Base-by-base conservation (phyloP, 2,113 vertebrate species). In the Penelope pileata region DNA sequence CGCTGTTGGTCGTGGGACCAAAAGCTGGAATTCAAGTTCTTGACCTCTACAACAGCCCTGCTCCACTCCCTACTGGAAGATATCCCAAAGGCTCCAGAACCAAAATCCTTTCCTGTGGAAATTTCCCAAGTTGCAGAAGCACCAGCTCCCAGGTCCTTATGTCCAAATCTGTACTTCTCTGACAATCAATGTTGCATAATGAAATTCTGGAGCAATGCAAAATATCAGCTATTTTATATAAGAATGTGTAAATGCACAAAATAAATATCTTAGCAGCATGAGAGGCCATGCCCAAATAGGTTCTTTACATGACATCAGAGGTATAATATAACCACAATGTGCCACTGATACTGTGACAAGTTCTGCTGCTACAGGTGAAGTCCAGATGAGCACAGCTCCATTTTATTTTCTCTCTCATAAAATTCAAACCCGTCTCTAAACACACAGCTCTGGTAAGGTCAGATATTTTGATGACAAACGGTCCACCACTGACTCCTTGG, bases 371-470 rank as follows among this genome's bases (percentile, higher is more conserved):
- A 11, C 42, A 85, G 24, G 21, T 67, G 72, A 13, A 88, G 36
- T 40, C 32, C 70, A 67, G 32, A 60, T 13, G 14, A 83, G 32
- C 38, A 42, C 27, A 76, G 24, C 12, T 80, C 40, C 6, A 6
- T 66, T 75, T 72, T 80, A 17, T 30, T 86, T 90, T 70, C 32
- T 67, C n/a, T 67, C 27, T 74, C 32, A 78, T 50, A 70, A 79
- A 90, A 72, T 36, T 92, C n/a, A 80, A 51, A 69, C 7, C 53
- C 81, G 14, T 62, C 93, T 86, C 58, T 79, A 88, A 88, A 94
- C 19, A n/a, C 48, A 67, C 40, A 69, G 14, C 10, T 53, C 23
- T 74, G 50, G 60, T 45, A 43, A 84, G 53, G 83, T 4, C 22
- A 30, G 38, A 83, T 38, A 69, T 83, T 84, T 90, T 60, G 66